A percentile compares a stretch with the other conserved stretches of the same genome.
phyloP scores from a whole-genome alignment of 2,888 invertebrate species.

The Caenorhabditis doughertyi region DNA sequence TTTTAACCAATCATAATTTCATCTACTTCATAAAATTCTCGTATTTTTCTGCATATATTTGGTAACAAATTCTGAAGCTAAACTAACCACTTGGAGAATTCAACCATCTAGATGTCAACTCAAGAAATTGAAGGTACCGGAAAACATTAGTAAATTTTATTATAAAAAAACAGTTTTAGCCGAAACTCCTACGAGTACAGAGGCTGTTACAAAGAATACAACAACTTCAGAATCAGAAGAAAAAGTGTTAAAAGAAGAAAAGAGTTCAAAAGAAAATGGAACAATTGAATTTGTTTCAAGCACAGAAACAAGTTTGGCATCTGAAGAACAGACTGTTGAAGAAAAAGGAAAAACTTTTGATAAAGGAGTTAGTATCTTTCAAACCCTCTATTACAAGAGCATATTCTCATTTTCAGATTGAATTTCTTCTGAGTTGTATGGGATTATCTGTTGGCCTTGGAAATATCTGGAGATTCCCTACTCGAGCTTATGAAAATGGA shows the following conservation, averaged over 20 bases:
- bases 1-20: too few relatives aligned
- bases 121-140: not conserved
- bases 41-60: slow-evolving; percentile 1
- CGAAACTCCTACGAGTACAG: too few relatives aligned
- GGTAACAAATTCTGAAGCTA: not conserved
- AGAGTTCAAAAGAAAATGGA: not conserved
- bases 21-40: too few relatives aligned
- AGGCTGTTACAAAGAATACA: too few relatives aligned
- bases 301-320: not conserved
- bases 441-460: slow-evolving; percentile 69
- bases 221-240: not conserved
- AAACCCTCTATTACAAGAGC: not conserved
- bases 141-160: not conserved
- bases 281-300: not conserved
- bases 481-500: slow-evolving; percentile 77
- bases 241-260: not conserved
- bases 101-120: not conserved
- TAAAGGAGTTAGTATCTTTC: not conserved
- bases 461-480: slow-evolving; percentile 77
- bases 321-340: not conserved
- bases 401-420: slow-evolving; percentile 11
- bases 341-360: slow-evolving; percentile 1
- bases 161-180: too few relatives aligned
- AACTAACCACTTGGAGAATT: not conserved
- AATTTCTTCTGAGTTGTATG: slow-evolving; percentile 54